Base-by-base conservation (phyloP, 2,888 invertebrate genomes). In the Patella depressa region DNA sequence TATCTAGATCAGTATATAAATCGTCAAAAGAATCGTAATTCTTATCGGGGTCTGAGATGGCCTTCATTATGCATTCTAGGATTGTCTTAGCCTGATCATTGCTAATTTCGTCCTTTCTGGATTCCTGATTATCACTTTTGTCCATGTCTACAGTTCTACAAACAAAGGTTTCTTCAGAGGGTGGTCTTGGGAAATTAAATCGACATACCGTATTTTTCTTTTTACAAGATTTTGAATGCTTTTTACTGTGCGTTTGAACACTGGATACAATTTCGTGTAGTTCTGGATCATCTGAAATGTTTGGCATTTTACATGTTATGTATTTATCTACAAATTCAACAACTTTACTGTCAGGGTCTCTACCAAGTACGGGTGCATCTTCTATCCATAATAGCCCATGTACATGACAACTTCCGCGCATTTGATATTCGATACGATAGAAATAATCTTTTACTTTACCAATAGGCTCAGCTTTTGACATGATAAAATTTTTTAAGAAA, bases 381-480 rank as follows among this genome's bases (percentile, higher is more conserved):
- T 82, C 76, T 7, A 82, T 79, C 83, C 85, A 84, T 29, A 77
- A 76, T 53, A 85, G 55, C 77, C 79, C 77, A 59, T 85, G 85
- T 5, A 83, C 79, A 75, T 85, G 84, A 15, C 83, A 83, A 12
- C 81, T 82, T 4, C 86, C 86, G 4, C 85, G 75, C 17, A 81
- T 79, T 71, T 85, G 84, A 73, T 82, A 83, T 59, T 84, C 85
- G 12, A 83, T 80, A 24, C 83, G 76, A 73, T 80, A 84, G 69
- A 81, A 82, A 72, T 81, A 84, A 72, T 85, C 84, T 12, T 45
- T 45, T 12, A 83, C 74, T 70, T 82, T 71, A 19, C 84, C 83
- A 29, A 84, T 70, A 54, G 84, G 83, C 34, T 81, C 79, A 2
- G 80, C 54, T 29, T 65, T 53, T 15, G 45, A 45, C 15, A 79